Base-by-base conservation (phyloP, 2,888 invertebrate species). In the Volucella inanis region DNA sequence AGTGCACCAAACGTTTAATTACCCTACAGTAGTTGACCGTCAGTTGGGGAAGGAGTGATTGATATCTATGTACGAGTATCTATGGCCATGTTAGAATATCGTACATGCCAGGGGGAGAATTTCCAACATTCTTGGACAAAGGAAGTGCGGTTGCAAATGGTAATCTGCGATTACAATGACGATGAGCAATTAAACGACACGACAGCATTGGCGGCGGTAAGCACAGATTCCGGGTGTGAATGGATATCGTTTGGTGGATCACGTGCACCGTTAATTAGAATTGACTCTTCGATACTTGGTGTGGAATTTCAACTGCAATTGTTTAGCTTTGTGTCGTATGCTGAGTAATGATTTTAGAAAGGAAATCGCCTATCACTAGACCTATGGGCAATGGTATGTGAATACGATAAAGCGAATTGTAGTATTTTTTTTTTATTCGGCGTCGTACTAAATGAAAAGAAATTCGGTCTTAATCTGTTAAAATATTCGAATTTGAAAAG, bases 1-100 rank as follows among this genome's bases (percentile, higher is more conserved):
- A 76, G 70, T 80, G 75, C 80, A 75, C 61, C 67, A 79, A 61
- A 75, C 84, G 80, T 65, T 80, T 84, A 84, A 84, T 84, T 84
- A 84, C 75, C 65, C 59, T 64, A 70, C 31, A 22, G 31, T 59
- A 31, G 64, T 47, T 57, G 65, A 49, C 57, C 57, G 31, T 67
- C 65, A 6, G 52, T 14, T 67, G 80, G 38, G 50, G 50, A 38
- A 41, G 54, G 31, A 55, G 61, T 55, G 74, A 62, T 62, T 49
- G 49, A 39, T 54, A 31, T 54, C 15, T 67, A 38, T 54, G 50
- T 39, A 22, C 18, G 18, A 22, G 18, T 22, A n/a, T 14, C 31
- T 31, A 31, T 31, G 31, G 6, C 31, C 31, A 31, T 31, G 31
- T 31, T 31, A 6, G 31, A 31, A 31, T 31, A 31, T 31, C 31